These are phyloP conservation scores for Colletes latitarsis DNA, from an alignment of 1,140 invertebrate species.

Conservation along the genomic window DNA sequence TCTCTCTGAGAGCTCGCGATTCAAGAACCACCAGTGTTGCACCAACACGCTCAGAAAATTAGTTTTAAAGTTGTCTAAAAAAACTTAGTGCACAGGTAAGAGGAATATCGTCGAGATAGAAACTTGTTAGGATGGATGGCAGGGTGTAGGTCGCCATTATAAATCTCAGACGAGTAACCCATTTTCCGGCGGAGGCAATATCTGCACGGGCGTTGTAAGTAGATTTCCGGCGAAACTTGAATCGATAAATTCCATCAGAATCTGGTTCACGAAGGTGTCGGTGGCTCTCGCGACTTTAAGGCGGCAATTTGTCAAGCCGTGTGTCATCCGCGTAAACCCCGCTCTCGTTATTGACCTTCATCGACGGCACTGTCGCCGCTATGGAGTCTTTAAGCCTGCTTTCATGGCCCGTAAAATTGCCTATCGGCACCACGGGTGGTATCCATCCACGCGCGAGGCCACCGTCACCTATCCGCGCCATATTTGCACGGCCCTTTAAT, in stretches of 20 bases:
- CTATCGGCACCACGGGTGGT: conserved; percentile 32
- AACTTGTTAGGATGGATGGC: no score
- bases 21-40: no score
- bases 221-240: conserved; percentile 24
- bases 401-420: conserved; percentile 60
- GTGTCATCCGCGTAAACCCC: conserved; percentile 49
- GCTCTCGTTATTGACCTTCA: conserved; percentile 57
- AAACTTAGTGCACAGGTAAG: no score
- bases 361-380: not conserved
- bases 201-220: conserved; percentile 6
- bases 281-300: not conserved
- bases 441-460: conserved; percentile 31
- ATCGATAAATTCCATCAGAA: conserved; percentile 37
- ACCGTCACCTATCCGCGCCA: conserved; percentile 8
- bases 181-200: conserved; percentile 16
- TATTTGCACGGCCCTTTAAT: conserved; percentile 44
- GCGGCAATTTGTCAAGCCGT: conserved; percentile 55
- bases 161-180: conserved; percentile 35
- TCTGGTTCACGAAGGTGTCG: conserved; percentile 8
- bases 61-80: no score
- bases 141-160: conserved; percentile 5
- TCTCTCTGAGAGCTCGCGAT: no score
- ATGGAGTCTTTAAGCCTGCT: conserved; percentile 40
- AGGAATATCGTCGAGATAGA: no score
- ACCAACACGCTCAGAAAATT: no score